These are phyloP conservation scores for Tigriopus japonicus DNA, from an alignment of 1,140 invertebrate species.

Conservation along the genomic window DNA sequence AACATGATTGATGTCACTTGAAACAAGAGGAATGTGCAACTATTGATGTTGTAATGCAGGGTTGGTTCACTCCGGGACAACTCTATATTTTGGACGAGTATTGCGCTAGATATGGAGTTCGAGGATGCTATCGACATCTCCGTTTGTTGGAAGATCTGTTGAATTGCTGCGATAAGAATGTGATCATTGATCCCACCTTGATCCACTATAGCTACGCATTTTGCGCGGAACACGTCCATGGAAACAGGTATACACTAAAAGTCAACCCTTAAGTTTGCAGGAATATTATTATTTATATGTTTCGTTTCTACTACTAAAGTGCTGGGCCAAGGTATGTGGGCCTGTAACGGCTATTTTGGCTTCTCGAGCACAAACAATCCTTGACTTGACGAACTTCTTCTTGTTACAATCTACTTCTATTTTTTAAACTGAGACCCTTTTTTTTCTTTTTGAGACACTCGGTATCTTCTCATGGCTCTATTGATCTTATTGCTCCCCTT, in stretches of 20 bases:
- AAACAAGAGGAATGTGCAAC: no score
- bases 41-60: conserved; percentile 33
- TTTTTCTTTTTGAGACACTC: no score
- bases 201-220: conserved; percentile 98
- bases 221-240: conserved; percentile 95
- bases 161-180: conserved; percentile 78
- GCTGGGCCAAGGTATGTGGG: neutral
- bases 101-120: conserved; percentile 86
- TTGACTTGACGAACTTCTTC: no score
- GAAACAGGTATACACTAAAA: conserved; percentile 49
- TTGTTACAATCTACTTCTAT: no score
- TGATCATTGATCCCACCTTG: conserved; percentile 92
- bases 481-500: no score
- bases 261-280: no score
- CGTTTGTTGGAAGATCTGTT: conserved; percentile 89
- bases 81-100: conserved; percentile 97
- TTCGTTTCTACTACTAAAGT: neutral
- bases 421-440: no score
- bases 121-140: conserved; percentile 87
- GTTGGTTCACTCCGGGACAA: conserved; percentile 98
- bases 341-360: no score
- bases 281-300: no score
- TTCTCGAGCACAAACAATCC: no score
- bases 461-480: no score
- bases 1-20: no score